Base-by-base conservation (phyloP, 2,797 vertebrate genomes). In the Hafferia zeledoni region DNA sequence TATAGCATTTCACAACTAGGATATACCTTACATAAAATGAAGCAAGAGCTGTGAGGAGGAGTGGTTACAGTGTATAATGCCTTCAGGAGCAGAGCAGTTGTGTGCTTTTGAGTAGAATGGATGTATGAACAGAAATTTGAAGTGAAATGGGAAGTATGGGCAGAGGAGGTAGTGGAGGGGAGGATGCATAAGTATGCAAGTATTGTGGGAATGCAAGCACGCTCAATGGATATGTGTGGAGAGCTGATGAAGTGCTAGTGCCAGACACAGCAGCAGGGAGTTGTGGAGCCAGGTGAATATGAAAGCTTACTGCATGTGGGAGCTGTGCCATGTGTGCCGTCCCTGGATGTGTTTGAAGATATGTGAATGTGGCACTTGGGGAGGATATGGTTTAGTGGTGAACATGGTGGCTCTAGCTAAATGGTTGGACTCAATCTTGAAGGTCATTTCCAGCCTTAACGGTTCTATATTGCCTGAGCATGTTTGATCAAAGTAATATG, bases 21-120 rank as follows among this genome's bases (percentile, higher is more conserved):
- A 28, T 75, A 37, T 50, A 27, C 20, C 8, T 75, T 39, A 49
- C 19, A 8, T 59, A 59, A 46, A 76, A 59, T 20, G 10, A 63
- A 59, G 35, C 56, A 59, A 37, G 56, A 28, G n/a, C 33, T 68
- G 46, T 60, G 60, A 78, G 61, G 56, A 52, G 6, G 6, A 17
- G 16, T 35, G 15, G 24, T 61, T 70, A 31, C 13, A 33, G 25
- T 37, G 19, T 5, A 0, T 44, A 19, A 59, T 0, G 1, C 27
- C 74, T 74, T 59, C 72, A 55, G 75, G 44, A 52, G 22, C 5
- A 19, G 56, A 85, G 9, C 9, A 28, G 4, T 41, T 79, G 13
- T 35, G 28, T 79, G 52, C 9, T 89, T 75, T 75, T 75, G 24
- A 53, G 47, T 52, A 79, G 68, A 60, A 27, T 30, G 68, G 30